These are phyloP conservation scores for Platypus cylindrus DNA, from an alignment of 2,888 invertebrate genomes.

Conservation along the genomic window DNA sequence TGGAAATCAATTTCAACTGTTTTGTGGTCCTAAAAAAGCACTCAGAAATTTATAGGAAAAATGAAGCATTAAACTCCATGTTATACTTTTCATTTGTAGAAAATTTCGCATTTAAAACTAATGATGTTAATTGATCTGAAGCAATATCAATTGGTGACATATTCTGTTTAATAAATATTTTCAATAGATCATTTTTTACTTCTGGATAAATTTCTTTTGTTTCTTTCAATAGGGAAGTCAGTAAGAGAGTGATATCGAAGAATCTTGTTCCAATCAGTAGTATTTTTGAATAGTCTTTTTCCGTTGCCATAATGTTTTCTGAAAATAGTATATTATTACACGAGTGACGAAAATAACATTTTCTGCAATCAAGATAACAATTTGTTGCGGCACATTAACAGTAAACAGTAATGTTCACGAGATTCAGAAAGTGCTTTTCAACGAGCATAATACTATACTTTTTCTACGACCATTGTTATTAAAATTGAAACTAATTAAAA, in stretches of 20 bases:
- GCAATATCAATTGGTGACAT: conserved; percentile 13
- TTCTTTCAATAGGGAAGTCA: conserved; percentile 8
- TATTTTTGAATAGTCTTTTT: conserved; percentile 10
- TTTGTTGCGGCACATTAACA: too few relatives aligned
- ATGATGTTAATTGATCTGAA: conserved; percentile 10
- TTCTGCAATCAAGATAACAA: too few relatives aligned
- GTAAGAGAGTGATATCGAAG: conserved; percentile 14
- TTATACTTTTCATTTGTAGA: neutral
- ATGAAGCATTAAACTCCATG: too few relatives aligned
- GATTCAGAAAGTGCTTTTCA: too few relatives aligned
- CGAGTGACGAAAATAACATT: too few relatives aligned
- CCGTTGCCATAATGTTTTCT: conserved; percentile 3
- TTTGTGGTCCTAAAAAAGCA: conserved; percentile 1
- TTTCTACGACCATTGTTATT: too few relatives aligned
- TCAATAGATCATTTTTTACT: conserved; percentile 6
- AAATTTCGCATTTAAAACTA: conserved; percentile 2
- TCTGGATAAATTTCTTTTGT: conserved; percentile 10
- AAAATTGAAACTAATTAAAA: too few relatives aligned
- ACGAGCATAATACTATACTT: too few relatives aligned
- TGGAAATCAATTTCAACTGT: conserved; percentile 16
- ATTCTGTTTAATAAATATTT: conserved; percentile 10
- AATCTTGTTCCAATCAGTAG: conserved; percentile 11
- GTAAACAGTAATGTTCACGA: too few relatives aligned
- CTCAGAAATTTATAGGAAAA: neutral
- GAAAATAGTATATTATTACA: too few relatives aligned